Evolutionary conservation across 2,113 vertebrate genomes (phyloP).

Genomic region (Dasyurus viverrinus): DNA sequence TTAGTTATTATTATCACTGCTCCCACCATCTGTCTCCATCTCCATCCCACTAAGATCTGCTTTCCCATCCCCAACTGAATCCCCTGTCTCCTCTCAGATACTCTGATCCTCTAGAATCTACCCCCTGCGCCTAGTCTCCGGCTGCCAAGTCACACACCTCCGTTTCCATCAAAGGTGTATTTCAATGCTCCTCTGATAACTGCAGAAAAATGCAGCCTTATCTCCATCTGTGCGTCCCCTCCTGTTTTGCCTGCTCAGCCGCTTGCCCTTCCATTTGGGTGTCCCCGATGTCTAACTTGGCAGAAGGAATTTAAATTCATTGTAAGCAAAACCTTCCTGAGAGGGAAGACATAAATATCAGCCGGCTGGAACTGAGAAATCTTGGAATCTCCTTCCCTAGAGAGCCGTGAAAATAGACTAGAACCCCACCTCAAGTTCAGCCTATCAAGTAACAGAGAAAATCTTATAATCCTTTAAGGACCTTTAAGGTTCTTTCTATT

Average conservation of each 20-base stretch:
- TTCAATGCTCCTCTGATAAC: not conserved
- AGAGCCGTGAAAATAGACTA: slow-evolving; percentile 61
- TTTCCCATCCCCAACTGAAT: not conserved
- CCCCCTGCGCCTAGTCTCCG: not conserved
- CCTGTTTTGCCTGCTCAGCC: not conserved
- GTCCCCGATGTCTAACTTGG: slow-evolving; percentile 40
- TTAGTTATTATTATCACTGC: not conserved
- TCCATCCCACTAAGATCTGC: not conserved
- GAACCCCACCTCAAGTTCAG: slow-evolving; percentile 45
- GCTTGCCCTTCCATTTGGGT: not conserved
- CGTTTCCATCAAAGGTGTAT: not conserved
- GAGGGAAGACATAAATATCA: slow-evolving; percentile 8
- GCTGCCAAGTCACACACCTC: not conserved
- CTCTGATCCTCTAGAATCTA: not conserved
- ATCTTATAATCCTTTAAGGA: slow-evolving; percentile 11
- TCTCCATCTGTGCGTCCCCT: not conserved
- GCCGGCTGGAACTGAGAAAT: slow-evolving; percentile 23
- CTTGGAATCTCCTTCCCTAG: slow-evolving; percentile 56
- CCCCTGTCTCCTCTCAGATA: not conserved
- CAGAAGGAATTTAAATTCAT: slow-evolving; percentile 56
- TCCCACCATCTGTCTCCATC: not conserved
- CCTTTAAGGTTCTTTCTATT: slow-evolving; percentile 30
- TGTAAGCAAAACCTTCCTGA: slow-evolving; percentile 20
- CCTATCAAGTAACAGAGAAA: slow-evolving; percentile 13
- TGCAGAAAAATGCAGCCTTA: not conserved